These are phyloP conservation scores for Caenorhabditis briggsae DNA, from an alignment of 1,140 invertebrate genomes.

Conservation along the genomic window DNA sequence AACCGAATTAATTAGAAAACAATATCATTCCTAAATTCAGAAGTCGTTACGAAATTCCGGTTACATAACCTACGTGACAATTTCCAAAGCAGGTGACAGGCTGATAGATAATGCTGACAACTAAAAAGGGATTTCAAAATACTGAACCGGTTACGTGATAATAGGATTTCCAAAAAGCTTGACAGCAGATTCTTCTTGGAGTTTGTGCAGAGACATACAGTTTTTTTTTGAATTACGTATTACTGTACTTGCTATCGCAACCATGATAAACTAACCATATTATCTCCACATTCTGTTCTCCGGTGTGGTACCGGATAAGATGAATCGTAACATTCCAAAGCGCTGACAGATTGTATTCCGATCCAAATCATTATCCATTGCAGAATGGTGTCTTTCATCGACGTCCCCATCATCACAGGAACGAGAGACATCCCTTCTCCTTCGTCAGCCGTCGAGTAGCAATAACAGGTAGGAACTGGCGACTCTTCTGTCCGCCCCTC, in stretches of 20 bases:
- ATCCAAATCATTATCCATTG: conserved; percentile 35
- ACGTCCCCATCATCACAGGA: conserved; percentile 45
- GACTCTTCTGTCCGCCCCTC: background rate
- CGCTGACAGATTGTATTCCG: background rate
- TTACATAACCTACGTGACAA: no score
- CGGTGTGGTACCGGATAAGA: conserved; percentile 50
- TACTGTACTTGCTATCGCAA: background rate
- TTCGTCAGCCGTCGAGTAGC: conserved; percentile 53
- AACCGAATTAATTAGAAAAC: no score
- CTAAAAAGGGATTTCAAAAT: background rate
- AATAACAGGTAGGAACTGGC: conserved; percentile 37
- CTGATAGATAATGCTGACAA: no score
- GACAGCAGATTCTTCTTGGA: no score
- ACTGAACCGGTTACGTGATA: background rate
- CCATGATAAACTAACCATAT: conserved; percentile 47
- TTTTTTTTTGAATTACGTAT: no score
- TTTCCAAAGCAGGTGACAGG: no score
- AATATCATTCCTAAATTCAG: no score
- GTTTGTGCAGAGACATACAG: no score
- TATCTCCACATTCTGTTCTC: conserved; percentile 21
- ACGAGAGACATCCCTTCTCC: conserved; percentile 50
- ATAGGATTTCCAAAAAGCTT: background rate
- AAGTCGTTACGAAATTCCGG: no score
- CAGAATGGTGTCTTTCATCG: conserved; percentile 54
- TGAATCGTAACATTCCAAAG: conserved; percentile 56